Evolutionary conservation across 2,888 invertebrate genomes (phyloP).

Genomic region (Thymelicus acteon): DNA sequence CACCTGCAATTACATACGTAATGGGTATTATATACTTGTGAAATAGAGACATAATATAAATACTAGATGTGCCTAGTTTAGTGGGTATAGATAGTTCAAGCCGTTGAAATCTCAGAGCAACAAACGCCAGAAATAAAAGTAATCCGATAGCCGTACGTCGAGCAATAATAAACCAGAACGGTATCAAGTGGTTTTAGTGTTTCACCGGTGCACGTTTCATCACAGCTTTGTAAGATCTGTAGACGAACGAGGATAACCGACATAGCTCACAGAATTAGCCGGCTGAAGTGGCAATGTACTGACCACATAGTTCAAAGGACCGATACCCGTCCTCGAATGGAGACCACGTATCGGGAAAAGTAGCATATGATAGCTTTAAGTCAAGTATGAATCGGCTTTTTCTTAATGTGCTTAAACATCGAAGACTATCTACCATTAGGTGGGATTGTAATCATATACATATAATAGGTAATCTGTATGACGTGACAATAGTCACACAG

Average conservation of each 20-base stretch:
- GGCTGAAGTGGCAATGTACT: too few relatives aligned
- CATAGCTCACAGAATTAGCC: too few relatives aligned
- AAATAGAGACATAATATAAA: not conserved
- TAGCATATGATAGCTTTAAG: too few relatives aligned
- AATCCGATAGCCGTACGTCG: conserved; percentile 49
- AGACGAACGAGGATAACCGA: not conserved
- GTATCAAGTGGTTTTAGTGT: conserved; percentile 20
- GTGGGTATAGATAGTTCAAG: not conserved
- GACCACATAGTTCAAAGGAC: too few relatives aligned
- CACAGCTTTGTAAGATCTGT: not conserved
- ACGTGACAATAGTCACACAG: too few relatives aligned
- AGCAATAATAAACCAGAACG: conserved; percentile 13
- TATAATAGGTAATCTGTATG: too few relatives aligned
- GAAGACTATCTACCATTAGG: too few relatives aligned
- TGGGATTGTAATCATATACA: too few relatives aligned
- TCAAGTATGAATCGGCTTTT: too few relatives aligned
- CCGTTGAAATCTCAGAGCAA: conserved; percentile 39
- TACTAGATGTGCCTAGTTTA: not conserved
- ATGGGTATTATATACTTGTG: not conserved
- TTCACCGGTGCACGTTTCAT: conserved; percentile 5
- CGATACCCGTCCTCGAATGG: too few relatives aligned
- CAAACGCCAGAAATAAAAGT: conserved; percentile 52
- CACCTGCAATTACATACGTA: not conserved
- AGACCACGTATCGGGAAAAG: too few relatives aligned
- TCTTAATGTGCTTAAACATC: too few relatives aligned